Evolutionary conservation across 2,113 vertebrate species (phyloP), one percentile per base, ranked within the genome.

Genomic region (Erinaceus europaeus): DNA sequence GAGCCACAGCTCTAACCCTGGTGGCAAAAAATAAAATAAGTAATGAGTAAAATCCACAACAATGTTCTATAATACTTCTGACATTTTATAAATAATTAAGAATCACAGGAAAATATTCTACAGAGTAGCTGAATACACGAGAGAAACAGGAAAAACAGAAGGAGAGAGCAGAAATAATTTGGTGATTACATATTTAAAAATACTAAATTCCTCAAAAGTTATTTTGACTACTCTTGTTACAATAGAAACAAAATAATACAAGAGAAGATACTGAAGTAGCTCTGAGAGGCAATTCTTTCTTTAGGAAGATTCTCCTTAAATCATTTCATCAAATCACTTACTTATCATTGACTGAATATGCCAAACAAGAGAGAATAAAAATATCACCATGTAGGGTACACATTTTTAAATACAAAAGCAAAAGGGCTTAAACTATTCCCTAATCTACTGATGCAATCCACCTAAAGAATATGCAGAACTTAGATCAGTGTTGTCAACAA

Each of bases 121-220:
- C 88, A 44, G 34, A 76, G 61, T 3, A 93, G 65, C 48, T 52
- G 40, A 85, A 52, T 36, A 48, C 13, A 89, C 17, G 40, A 79
- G 46, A 73, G 34, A 88, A 93, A 93, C 17, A 64, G 55, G 42
- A 76, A 78, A 65, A 53, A 69, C 7, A 3, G 4, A 86, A 5
- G 29, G 8, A 88, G 11, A 62, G 89, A 50, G 15, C 75, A 86
- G 36, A 92, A 89, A 88, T 65, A 82, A 85, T 55, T 65, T 91
- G 38, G 34, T 88, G 74, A 90, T 84, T 65, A 82, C 78, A 83
- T 82, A n/a, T 76, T 91, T 84, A 75, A 62, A 84, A 94, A 34
- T 29, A 85, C 50, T 75, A 88, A 76, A 83, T 73, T 85, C 36
- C 13, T 79, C 86, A 78, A 18, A 75, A 88, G 53, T 40, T 78